A percentile compares a stretch with the other conserved stretches of the same genome.
Conservation (phyloP, 1,140 invertebrate species). For the Drosophila triauraria region DNA sequence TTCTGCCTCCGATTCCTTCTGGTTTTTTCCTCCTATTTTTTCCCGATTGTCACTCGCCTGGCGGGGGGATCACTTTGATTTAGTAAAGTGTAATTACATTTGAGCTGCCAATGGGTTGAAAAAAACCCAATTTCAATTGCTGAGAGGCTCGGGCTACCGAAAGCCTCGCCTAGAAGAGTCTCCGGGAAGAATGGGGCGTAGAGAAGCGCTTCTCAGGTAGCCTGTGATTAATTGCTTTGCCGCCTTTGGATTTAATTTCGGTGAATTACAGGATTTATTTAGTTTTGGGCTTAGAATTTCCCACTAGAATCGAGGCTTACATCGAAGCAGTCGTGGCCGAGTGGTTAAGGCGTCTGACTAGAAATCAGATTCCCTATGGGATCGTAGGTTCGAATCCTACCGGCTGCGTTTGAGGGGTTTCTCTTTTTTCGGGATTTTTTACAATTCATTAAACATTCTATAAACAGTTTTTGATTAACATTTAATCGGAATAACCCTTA, state of each 20-base stretch:
- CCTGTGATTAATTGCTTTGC: not conserved
- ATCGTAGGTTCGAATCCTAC: constrained; percentile 94
- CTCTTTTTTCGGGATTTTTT: not conserved
- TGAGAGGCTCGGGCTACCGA: not conserved
- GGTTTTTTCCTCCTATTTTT: constrained; percentile 6
- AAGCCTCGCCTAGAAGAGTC: not conserved
- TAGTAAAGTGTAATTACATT: constrained; percentile 53
- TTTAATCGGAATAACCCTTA: not conserved
- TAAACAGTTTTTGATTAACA: not conserved
- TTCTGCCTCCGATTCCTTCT: constrained; percentile 9
- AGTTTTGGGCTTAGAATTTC: not conserved
- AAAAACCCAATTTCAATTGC: constrained; percentile 23
- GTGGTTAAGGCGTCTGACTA: constrained; percentile 91
- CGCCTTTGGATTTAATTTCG: not conserved
- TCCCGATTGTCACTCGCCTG: constrained; percentile 39
- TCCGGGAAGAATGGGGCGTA: not conserved
- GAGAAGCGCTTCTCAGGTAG: no score
- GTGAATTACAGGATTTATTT: not conserved
- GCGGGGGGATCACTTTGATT: constrained; percentile 33
- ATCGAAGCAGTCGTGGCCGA: constrained; percentile 90
- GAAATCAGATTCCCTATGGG: constrained; percentile 94
- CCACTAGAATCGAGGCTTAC: no score
- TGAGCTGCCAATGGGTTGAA: not conserved
- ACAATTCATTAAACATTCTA: not conserved
- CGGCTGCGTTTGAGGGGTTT: constrained; percentile 87